These are phyloP conservation scores for Trichogramma evanescens DNA, from an alignment of 2,888 invertebrate species.

Conservation along the genomic window DNA sequence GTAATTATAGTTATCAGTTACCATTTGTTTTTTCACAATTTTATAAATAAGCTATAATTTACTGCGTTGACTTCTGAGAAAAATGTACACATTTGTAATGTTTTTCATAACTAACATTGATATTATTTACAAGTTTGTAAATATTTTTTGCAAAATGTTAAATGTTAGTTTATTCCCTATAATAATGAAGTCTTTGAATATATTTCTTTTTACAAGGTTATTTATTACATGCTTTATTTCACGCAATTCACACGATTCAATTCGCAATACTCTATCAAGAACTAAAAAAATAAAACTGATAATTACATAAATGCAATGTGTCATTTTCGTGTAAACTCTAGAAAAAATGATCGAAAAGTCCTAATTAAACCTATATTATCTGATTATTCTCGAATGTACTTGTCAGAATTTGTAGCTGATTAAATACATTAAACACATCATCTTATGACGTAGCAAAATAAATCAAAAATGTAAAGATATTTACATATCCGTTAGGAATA, in stretches of 20 bases:
- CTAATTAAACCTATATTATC: constrained; percentile 19
- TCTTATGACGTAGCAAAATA: constrained; percentile 18
- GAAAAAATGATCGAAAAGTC: constrained; percentile 22
- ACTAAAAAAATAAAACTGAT: constrained; percentile 22
- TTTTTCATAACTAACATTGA: constrained; percentile 41
- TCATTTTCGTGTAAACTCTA: constrained; percentile 22
- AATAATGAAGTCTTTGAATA: constrained; percentile 24
- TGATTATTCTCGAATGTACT: constrained; percentile 17
- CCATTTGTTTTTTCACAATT: constrained; percentile 24
- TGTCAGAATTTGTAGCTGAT: constrained; percentile 11
- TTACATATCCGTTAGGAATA: too few species aligned
- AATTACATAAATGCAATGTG: constrained; percentile 24
- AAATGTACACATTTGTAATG: constrained; percentile 37
- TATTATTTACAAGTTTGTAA: constrained; percentile 42
- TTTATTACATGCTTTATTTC: constrained; percentile 19
- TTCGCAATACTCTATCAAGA: constrained; percentile 17
- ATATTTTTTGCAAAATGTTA: constrained; percentile 24
- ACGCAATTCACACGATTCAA: constrained; percentile 13
- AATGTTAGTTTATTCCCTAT: constrained; percentile 23
- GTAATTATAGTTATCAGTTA: constrained; percentile 21
- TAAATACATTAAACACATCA: constrained; percentile 19
- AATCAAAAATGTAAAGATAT: constrained; percentile 7
- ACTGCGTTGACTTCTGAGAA: constrained; percentile 24
- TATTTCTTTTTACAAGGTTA: constrained; percentile 23
- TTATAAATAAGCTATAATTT: constrained; percentile 21